These are phyloP conservation scores for Peribatodes rhomboidaria DNA, from an alignment of 2,888 invertebrate species.

Conservation along the genomic window DNA sequence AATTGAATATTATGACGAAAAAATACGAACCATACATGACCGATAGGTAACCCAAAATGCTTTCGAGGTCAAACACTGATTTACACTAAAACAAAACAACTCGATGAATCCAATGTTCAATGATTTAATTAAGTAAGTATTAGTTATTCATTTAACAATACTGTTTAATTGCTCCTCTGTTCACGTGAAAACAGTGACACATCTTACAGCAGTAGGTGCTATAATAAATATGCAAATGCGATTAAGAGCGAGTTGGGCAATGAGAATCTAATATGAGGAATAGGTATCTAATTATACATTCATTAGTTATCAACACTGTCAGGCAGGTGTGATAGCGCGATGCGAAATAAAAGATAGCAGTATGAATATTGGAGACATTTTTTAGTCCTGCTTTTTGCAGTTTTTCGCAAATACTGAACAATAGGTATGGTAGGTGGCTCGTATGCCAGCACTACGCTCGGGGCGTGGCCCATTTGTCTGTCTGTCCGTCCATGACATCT, in stretches of 20 bases:
- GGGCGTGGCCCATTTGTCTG: slow-evolving; percentile 51
- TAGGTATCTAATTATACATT: slow-evolving; percentile 10
- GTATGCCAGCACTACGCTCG: slow-evolving; percentile 45
- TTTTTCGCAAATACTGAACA: slow-evolving; percentile 41
- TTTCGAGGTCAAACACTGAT: no score
- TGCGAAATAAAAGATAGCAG: neutral
- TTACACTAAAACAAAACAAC: slow-evolving; percentile 56
- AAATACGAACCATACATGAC: no score
- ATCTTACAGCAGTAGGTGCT: no score
- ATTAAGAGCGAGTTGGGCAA: slow-evolving; percentile 13
- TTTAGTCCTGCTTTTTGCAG: neutral
- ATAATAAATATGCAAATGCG: slow-evolving; percentile 7
- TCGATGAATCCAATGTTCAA: slow-evolving; percentile 22
- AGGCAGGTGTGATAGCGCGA: neutral
- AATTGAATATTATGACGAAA: no score
- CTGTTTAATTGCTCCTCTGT: no score
- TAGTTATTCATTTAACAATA: no score
- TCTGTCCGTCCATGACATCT: slow-evolving; percentile 58
- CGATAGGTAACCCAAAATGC: no score
- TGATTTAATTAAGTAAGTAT: slow-evolving; percentile 5
- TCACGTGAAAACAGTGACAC: no score
- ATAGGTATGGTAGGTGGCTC: slow-evolving; percentile 30
- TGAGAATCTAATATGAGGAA: no score
- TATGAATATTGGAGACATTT: no score
- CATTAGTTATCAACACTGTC: slow-evolving; percentile 26